A percentile compares a stretch with the other conserved stretches of the same genome.
Evolutionary conservation across 2,797 vertebrate species (phyloP).

Genomic region (Anguilla megastoma): DNA sequence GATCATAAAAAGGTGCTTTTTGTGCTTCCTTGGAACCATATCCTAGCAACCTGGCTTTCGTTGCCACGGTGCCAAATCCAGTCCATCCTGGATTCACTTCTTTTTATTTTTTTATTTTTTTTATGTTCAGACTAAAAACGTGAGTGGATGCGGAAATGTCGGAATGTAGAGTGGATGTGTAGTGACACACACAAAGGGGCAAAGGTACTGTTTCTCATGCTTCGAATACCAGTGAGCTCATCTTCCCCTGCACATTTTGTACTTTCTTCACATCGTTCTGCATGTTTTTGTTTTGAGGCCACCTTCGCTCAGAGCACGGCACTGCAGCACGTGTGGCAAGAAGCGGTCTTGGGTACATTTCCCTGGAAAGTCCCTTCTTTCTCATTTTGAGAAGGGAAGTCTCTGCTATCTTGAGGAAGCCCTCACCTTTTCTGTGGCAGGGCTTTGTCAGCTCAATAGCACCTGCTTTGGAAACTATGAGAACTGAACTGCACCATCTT

Average conservation of each 20-base stretch:
- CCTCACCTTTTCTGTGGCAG: background rate
- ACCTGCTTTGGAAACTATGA: background rate
- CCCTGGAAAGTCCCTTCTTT: constrained; percentile 2
- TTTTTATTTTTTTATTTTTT: background rate
- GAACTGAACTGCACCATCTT: background rate
- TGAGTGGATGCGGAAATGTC: background rate
- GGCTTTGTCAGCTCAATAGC: background rate
- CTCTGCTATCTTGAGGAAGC: background rate
- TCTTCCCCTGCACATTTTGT: background rate
- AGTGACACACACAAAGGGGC: background rate
- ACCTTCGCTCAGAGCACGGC: background rate
- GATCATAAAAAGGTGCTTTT: constrained; percentile 58
- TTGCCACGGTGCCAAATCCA: constrained; percentile 56
- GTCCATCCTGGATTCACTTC: constrained; percentile 37
- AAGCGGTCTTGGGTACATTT: background rate
- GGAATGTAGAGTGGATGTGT: background rate
- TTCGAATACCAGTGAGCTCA: background rate
- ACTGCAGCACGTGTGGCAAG: background rate
- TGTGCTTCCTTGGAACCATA: constrained; percentile 57
- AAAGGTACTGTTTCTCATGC: background rate
- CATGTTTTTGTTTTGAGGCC: background rate
- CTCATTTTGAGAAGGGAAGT: background rate
- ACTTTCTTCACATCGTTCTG: background rate
- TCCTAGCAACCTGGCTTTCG: constrained; percentile 56
- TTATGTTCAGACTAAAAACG: constrained; percentile 2